These are phyloP conservation scores for Rallus limicola DNA, from an alignment of 2,113 vertebrate species.

Conservation along the genomic window DNA sequence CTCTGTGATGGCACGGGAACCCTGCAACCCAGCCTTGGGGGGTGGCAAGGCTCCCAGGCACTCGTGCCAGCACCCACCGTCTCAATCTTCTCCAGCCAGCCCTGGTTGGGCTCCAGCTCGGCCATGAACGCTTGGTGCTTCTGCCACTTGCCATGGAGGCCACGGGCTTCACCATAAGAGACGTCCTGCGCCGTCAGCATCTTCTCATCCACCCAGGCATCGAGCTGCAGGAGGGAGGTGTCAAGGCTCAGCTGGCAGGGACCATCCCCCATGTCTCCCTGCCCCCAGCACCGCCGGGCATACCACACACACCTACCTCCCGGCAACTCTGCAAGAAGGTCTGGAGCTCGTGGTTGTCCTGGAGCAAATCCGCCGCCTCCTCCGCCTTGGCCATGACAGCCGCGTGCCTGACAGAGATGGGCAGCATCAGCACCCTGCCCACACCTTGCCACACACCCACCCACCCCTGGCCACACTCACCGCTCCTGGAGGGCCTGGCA, in stretches of 20 bases:
- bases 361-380: slow-evolving; percentile 80
- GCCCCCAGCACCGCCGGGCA: not conserved
- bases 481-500: slow-evolving; percentile 85
- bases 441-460: fast-evolving
- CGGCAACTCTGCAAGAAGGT: slow-evolving; percentile 93
- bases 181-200: slow-evolving; percentile 92
- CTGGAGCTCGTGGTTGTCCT: slow-evolving; percentile 90
- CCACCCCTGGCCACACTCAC: not conserved
- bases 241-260: not conserved
- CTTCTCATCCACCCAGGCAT: slow-evolving; percentile 95
- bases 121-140: slow-evolving; percentile 96
- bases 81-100: slow-evolving; percentile 89
- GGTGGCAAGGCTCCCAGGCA: fast-evolving
- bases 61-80: slow-evolving; percentile 43
- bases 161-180: slow-evolving; percentile 88
- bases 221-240: slow-evolving; percentile 75
- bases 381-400: slow-evolving; percentile 79
- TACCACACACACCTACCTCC: slow-evolving; percentile 79
- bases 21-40: not conserved
- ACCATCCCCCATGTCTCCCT: fast-evolving
- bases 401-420: slow-evolving; percentile 69
- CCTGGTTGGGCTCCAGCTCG: slow-evolving; percentile 89
- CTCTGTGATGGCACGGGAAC: fast-evolving
- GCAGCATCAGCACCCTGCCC: fast-evolving
- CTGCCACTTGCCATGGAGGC: slow-evolving; percentile 93